Evolutionary conservation across 2,888 invertebrate species (phyloP).

Genomic region (Neoitamus cyanurus): DNA sequence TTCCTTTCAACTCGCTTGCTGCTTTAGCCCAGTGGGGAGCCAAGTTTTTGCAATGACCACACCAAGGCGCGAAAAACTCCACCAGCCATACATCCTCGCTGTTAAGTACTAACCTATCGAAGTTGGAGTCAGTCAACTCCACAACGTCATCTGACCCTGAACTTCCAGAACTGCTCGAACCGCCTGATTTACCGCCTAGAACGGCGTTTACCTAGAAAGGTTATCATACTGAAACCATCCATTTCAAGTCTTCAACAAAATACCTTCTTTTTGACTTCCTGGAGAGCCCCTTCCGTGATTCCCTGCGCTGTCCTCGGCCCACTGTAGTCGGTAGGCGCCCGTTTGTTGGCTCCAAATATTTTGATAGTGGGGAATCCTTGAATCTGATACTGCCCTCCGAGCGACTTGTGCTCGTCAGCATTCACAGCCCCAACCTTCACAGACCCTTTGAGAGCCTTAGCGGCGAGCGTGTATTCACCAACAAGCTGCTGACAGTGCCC

Average conservation of each 20-base stretch:
- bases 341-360: constrained; percentile 88
- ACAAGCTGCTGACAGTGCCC: constrained; percentile 90
- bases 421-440: constrained; percentile 95
- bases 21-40: constrained; percentile 98
- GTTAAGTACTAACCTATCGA: constrained; percentile 88
- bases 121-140: constrained; percentile 95
- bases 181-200: constrained; percentile 39
- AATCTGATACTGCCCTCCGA: constrained; percentile 84
- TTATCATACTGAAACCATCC: background rate
- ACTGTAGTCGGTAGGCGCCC: constrained; percentile 83
- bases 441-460: constrained; percentile 91
- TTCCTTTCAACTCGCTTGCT: constrained; percentile 93
- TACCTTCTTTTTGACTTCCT: constrained; percentile 80
- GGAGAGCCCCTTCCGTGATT: constrained; percentile 86
- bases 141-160: constrained; percentile 72
- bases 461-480: constrained; percentile 94
- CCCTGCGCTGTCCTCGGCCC: constrained; percentile 87
- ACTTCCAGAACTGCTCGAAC: constrained; percentile 45
- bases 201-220: constrained; percentile 28
- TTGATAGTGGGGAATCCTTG: constrained; percentile 96
- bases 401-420: constrained; percentile 86
- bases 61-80: constrained; percentile 98
- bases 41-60: constrained; percentile 95
- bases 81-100: constrained; percentile 98
- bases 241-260: constrained; percentile 56